These are phyloP conservation scores for Gymnorhina tibicen DNA, from an alignment of 2,113 vertebrate species.

Conservation along the genomic window DNA sequence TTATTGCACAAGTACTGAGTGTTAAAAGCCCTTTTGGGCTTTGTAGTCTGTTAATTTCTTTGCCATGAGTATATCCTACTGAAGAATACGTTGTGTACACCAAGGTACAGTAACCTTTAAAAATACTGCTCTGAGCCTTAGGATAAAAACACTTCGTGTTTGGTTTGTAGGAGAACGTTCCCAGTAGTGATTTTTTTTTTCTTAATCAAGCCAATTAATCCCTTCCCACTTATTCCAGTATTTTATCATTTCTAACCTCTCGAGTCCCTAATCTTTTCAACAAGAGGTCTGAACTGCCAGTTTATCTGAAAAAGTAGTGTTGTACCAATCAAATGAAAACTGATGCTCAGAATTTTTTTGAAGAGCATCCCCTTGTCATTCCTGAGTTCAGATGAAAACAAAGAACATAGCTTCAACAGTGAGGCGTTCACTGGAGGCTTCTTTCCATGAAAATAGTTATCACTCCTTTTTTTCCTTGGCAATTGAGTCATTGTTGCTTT, in stretches of 20 bases:
- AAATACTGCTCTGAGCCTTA: not conserved
- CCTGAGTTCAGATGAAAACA: constrained; percentile 48
- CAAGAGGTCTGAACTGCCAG: constrained; percentile 7
- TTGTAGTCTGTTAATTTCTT: not conserved
- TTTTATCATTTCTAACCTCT: not conserved
- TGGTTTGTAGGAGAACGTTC: not conserved
- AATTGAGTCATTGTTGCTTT: constrained; percentile 60
- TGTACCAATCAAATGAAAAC: constrained; percentile 1
- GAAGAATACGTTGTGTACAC: not conserved
- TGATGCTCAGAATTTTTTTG: constrained; percentile 6
- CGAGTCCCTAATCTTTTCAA: not conserved
- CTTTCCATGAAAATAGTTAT: constrained; percentile 64
- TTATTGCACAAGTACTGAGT: not conserved
- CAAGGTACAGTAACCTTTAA: not conserved
- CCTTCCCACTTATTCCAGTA: not conserved
- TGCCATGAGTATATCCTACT: not conserved
- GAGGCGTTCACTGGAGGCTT: constrained; percentile 40
- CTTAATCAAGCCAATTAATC: not conserved
- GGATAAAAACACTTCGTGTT: not conserved
- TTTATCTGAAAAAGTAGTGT: constrained; percentile 39
- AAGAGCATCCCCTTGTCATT: constrained; percentile 21
- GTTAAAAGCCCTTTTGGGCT: not conserved
- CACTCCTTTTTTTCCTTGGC: constrained; percentile 32
- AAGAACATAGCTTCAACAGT: constrained; percentile 1
- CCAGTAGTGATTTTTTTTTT: not conserved